A percentile compares a stretch with the other conserved stretches of the same genome.
These are phyloP conservation scores for Baronia brevicornis DNA, from an alignment of 2,888 invertebrate species.

Conservation along the genomic window DNA sequence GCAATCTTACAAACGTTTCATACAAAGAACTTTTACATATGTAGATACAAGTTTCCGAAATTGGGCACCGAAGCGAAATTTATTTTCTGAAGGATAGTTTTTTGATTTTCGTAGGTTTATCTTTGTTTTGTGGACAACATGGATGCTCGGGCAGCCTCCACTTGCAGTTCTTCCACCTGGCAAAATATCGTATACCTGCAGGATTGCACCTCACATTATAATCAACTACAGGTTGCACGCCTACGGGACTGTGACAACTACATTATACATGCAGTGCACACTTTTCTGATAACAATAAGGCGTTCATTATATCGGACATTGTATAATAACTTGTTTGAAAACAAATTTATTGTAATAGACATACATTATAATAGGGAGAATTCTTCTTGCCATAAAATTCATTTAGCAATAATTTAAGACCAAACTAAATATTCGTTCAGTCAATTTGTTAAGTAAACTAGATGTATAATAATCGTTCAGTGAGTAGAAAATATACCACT, in stretches of 20 bases:
- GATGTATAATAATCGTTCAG: too few species aligned
- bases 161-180: constrained; percentile 89
- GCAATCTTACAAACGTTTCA: constrained; percentile 64
- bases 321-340: constrained; percentile 14
- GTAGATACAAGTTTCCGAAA: constrained; percentile 51
- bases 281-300: constrained; percentile 18
- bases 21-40: constrained; percentile 60
- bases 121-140: constrained; percentile 79
- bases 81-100: constrained; percentile 71
- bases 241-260: constrained; percentile 41
- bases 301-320: constrained; percentile 11
- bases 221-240: constrained; percentile 69
- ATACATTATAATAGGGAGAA: too few species aligned
- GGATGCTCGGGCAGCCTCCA: constrained; percentile 82
- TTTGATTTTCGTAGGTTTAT: constrained; percentile 68
- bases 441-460: too few species aligned
- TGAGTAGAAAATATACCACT: constrained; percentile 6
- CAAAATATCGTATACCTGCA: constrained; percentile 88
- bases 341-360: constrained; percentile 9
- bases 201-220: constrained; percentile 75
- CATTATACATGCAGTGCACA: constrained; percentile 45
- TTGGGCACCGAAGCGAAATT: constrained; percentile 60
- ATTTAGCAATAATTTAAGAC: too few species aligned
- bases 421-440: too few species aligned
- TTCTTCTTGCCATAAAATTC: too few species aligned